Conservation (phyloP, 1,140 invertebrate genomes). For the Grapholita molesta region DNA sequence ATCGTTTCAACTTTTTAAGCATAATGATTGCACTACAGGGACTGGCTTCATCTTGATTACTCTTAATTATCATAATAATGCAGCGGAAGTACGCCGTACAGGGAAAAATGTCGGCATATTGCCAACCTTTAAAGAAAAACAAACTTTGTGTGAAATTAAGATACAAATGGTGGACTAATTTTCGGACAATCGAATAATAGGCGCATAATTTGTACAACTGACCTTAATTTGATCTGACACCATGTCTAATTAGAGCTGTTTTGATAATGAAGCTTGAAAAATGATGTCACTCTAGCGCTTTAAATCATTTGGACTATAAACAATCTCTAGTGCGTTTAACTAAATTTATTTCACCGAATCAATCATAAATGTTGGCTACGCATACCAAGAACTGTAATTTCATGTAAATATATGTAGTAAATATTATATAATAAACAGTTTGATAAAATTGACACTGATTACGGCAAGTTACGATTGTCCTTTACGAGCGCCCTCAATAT, state of each 20-base stretch:
- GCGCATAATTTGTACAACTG: not conserved
- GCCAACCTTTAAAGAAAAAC: not conserved
- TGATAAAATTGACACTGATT: slow-evolving; percentile 18
- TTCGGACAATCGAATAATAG: not conserved
- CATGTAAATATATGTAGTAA: not conserved
- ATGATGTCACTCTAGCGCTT: not conserved
- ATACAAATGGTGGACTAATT: not conserved
- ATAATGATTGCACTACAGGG: not conserved
- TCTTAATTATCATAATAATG: not conserved
- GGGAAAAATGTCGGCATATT: not conserved
- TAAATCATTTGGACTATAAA: not conserved
- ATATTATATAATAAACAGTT: slow-evolving; percentile 3
- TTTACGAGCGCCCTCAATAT: slow-evolving; percentile 29
- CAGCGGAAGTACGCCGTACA: not conserved
- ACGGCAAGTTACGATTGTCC: slow-evolving; percentile 26
- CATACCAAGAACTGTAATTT: not conserved
- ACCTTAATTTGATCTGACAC: not conserved
- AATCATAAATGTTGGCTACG: not conserved
- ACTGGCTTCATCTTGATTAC: not conserved
- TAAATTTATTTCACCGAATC: not conserved
- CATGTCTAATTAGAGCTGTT: not conserved
- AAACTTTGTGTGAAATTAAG: not conserved
- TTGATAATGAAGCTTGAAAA: not conserved
- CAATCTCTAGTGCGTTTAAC: not conserved
- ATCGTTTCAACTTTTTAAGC: not conserved